Evolutionary conservation across 92 coral and sea anemone species (phyloP), one percentile per base, ranked within the genome.

Genomic region (Parazoanthus atlanticus): DNA sequence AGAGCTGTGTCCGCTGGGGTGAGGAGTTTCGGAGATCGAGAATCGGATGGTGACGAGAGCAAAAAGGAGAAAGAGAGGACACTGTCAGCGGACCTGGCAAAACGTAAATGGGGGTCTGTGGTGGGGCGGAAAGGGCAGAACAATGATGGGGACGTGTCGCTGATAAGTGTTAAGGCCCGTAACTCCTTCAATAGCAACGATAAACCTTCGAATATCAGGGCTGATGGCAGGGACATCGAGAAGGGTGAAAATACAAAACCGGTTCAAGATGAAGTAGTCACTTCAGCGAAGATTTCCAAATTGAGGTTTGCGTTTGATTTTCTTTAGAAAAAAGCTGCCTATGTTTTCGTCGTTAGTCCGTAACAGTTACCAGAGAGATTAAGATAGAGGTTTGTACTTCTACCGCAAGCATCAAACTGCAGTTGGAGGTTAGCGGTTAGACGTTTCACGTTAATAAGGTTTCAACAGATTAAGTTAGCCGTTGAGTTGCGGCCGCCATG

Each of bases 121-220:
- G 54, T 84, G 2, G 87, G 87, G 54, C 61, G 78, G 16, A 84
- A 84, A 49, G 7, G 29, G 8, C 78, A 43, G 5, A 84, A 84
- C 65, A 70, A 29, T 15, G 29, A 70, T 32, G 78, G 78, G 6
- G 86, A 69, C n/a, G 87, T 84, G 38, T 84, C 79, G 28, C 29
- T 84, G 41, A 30, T 84, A 43, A 67, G 87, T n/a, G 69, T 84
- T 47, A 84, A 84, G 46, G 41, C 87, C 87, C 71, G 87, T 31
- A 21, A 5, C 33, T 84, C 87, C 67, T 84, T 84, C 66, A 41
- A 70, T 43, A 33, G 26, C 28, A 84, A 21, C 21, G 87, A 84
- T 49, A 70, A 70, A 41, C 43, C 87, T 70, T 46, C 66, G 10
- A 64, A 80, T 19, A 56, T n/a, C 33, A 56, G 31, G 1, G 41